Conservation (phyloP, 2,797 vertebrate genomes). For the Xiphophorus birchmanni region DNA sequence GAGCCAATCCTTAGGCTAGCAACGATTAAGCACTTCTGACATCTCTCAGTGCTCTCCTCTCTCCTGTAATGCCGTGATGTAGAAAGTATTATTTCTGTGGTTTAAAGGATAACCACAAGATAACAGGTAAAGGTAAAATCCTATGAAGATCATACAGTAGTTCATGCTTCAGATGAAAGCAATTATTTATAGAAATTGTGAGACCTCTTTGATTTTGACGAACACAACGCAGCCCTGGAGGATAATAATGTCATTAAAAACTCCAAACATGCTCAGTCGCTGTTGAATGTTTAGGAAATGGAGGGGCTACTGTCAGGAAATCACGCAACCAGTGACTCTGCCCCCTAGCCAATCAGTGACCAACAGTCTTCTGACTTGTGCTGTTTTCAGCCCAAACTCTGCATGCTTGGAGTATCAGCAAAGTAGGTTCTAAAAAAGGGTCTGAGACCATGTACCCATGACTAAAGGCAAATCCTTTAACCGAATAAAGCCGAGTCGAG, state of each 20-base stretch:
- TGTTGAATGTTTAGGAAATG: not conserved
- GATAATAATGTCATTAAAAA: not conserved
- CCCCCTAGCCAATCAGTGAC: not conserved
- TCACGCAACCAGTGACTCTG: not conserved
- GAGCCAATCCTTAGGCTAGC: not conserved
- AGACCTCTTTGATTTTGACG: not conserved
- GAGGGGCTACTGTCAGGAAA: not conserved
- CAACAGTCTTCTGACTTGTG: not conserved
- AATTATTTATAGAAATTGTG: not conserved
- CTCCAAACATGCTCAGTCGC: not conserved
- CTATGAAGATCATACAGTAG: too few relatives aligned
- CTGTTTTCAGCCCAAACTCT: not conserved
- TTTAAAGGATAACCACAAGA: too few relatives aligned
- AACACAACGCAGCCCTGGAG: not conserved
- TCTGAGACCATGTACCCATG: too few relatives aligned
- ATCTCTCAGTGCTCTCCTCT: not conserved
- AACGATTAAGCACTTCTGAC: not conserved
- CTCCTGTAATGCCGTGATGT: too few relatives aligned
- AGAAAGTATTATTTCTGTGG: too few relatives aligned
- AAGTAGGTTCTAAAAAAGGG: too few relatives aligned
- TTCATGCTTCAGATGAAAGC: not conserved
- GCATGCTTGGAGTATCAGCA: too few relatives aligned
- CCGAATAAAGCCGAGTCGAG: not conserved
- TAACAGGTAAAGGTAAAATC: too few relatives aligned
- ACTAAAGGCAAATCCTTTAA: not conserved